Conservation (phyloP, 2,888 invertebrate genomes). For the Drosophila histrio region DNA sequence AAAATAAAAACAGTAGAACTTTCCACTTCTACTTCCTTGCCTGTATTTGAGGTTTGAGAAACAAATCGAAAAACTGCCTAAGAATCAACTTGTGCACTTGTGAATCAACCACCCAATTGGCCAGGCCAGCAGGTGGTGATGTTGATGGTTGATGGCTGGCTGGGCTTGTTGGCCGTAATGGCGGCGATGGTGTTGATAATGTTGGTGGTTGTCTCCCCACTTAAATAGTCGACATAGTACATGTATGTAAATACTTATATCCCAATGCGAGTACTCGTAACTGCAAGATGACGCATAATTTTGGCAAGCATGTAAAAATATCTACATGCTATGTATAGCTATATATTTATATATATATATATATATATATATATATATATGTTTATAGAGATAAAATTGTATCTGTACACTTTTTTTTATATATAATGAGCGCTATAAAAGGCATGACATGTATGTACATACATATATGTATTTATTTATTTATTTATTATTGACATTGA, state of each 20-base stretch:
- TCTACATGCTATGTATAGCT: slow-evolving; percentile 5
- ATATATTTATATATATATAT: not conserved
- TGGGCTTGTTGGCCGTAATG: not conserved
- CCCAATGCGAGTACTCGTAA: slow-evolving; percentile 26
- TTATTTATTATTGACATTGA: slow-evolving; percentile 51
- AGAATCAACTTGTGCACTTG: too few species aligned
- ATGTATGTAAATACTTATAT: not conserved
- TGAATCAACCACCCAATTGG: slow-evolving; percentile 22
- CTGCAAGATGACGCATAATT: slow-evolving; percentile 40
- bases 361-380: not conserved
- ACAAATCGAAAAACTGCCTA: not conserved
- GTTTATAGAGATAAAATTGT: not conserved
- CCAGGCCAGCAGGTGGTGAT: slow-evolving; percentile 13
- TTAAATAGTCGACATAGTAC: not conserved
- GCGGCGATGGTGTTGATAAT: not conserved
- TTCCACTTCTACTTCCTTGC: too few species aligned
- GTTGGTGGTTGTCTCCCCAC: slow-evolving; percentile 2
- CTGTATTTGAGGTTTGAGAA: not conserved
- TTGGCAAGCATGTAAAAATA: slow-evolving; percentile 26
- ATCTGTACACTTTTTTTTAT: not conserved
- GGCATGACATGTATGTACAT: slow-evolving; percentile 18
- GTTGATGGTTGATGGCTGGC: not conserved
- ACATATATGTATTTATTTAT: slow-evolving; percentile 12
- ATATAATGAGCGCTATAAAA: slow-evolving; percentile 24
- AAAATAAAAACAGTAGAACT: too few species aligned